Conservation (phyloP, 2,113 vertebrate genomes). For the Coptodon bakossiorum region DNA sequence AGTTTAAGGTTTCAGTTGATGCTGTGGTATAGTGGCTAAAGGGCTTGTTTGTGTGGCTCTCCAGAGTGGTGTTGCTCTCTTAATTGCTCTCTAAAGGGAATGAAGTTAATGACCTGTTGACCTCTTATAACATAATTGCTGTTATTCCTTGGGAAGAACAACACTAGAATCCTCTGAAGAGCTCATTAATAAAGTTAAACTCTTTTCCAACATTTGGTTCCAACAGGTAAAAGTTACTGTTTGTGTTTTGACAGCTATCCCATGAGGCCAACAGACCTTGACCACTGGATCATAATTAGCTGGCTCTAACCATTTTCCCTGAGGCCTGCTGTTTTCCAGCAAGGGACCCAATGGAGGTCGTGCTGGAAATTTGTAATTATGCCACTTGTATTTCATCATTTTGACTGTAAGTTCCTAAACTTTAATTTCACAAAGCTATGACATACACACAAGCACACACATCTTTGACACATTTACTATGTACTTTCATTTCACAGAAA, state of each 20-base stretch:
- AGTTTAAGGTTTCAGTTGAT: neutral
- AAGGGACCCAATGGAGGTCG: neutral
- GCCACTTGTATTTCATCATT: neutral
- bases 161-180: neutral
- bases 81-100: constrained; percentile 18
- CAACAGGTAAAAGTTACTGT: neutral
- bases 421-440: neutral
- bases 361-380: neutral
- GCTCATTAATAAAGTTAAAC: neutral
- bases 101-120: constrained; percentile 20
- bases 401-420: neutral
- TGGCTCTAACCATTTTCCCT: neutral
- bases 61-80: neutral
- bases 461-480: neutral
- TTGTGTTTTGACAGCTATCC: neutral
- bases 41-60: neutral
- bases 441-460: neutral
- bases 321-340: neutral
- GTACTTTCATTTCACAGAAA: neutral
- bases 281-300: neutral
- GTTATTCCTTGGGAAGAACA: neutral
- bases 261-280: neutral
- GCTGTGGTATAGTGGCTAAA: neutral
- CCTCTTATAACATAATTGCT: neutral
- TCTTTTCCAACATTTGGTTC: neutral